phyloP scores from a whole-genome alignment of 2,113 vertebrate genomes.

The Oriolus oriolus region DNA sequence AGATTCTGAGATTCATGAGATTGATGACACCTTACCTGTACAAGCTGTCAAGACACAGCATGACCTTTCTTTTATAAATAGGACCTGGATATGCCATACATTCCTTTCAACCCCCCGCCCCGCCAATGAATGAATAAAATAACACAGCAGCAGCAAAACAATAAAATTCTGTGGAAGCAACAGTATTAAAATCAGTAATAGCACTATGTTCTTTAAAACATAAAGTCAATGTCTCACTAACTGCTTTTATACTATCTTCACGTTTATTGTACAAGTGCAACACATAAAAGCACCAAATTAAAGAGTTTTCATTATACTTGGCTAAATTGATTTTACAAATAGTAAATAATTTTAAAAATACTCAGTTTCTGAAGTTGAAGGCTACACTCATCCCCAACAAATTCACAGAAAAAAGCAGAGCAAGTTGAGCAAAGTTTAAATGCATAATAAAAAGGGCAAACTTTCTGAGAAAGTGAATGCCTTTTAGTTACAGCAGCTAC shows the following conservation, averaged over 20 bases:
- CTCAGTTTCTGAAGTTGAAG: background rate
- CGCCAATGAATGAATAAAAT: background rate
- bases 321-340: background rate
- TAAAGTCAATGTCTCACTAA: background rate
- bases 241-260: background rate
- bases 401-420: background rate
- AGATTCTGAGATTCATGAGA: background rate
- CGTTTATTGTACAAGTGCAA: background rate
- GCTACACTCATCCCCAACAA: background rate
- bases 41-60: background rate
- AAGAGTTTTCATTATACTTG: background rate
- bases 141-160: background rate
- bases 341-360: background rate
- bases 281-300: background rate
- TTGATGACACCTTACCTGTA: background rate
- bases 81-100: background rate
- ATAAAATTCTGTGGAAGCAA: background rate
- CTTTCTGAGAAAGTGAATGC: background rate
- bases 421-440: background rate
- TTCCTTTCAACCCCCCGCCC: background rate
- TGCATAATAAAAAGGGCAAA: background rate
- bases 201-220: background rate
- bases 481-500: background rate
- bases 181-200: background rate
- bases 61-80: slow-evolving; percentile 14